A percentile compares a stretch with the other conserved stretches of the same genome.
phyloP scores from a whole-genome alignment of 2,113 vertebrate genomes.

The Danio rerio region GRCz12tu NC_133180.1:27360501-27361000 shows the following conservation, averaged over 20 bases:
- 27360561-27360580: neutral
- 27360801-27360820: slow-evolving; percentile 24
- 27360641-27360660: slow-evolving; percentile 2
- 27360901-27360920: slow-evolving; percentile 85
- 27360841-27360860: neutral
- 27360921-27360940: slow-evolving; percentile 86
- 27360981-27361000: slow-evolving; percentile 91
- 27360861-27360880: neutral
- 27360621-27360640: neutral
- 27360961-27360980: slow-evolving; percentile 91
- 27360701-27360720: slow-evolving; percentile 40
- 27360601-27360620: slow-evolving; percentile 22
- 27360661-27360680: slow-evolving; percentile 14
- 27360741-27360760: neutral
- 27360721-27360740: neutral
- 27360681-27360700: slow-evolving; percentile 12
- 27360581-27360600: slow-evolving; percentile 10
- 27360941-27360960: slow-evolving; percentile 89
- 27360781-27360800: slow-evolving; percentile 37
- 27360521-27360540: neutral
- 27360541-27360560: neutral
- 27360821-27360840: neutral
- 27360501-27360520: neutral
- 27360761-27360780: slow-evolving; percentile 4
- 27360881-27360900: slow-evolving; percentile 72